Conservation (phyloP, 2,888 invertebrate genomes). For the Drosophila vallismaia region DNA sequence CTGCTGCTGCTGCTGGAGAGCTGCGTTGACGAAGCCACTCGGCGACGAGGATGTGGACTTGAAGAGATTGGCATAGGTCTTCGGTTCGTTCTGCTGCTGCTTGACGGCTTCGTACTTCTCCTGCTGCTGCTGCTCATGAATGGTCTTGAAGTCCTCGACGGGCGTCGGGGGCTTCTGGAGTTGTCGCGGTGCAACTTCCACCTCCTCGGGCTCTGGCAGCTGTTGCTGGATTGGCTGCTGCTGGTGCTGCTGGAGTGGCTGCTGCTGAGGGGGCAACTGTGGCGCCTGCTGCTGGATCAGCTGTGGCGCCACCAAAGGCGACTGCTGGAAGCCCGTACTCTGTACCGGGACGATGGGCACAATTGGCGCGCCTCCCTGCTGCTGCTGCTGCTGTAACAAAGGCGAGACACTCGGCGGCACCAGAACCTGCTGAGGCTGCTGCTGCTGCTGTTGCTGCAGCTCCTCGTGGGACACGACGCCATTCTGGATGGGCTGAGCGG, state of each 20-base stretch:
- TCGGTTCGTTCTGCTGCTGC: slow-evolving; percentile 87
- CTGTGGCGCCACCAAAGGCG: slow-evolving; percentile 64
- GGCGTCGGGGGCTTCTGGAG: slow-evolving; percentile 67
- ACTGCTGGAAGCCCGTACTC: slow-evolving; percentile 73
- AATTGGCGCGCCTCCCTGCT: slow-evolving; percentile 51
- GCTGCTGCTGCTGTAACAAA: slow-evolving; percentile 81
- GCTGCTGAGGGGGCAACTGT: slow-evolving; percentile 40
- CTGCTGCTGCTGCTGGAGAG: slow-evolving; percentile 82
- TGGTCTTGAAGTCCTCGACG: slow-evolving; percentile 80
- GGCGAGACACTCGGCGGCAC: slow-evolving; percentile 83
- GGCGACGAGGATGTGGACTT: slow-evolving; percentile 85
- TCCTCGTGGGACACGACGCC: slow-evolving; percentile 84
- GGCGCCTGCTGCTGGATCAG: slow-evolving; percentile 44
- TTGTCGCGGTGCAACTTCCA: slow-evolving; percentile 50
- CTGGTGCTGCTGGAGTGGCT: slow-evolving; percentile 48
- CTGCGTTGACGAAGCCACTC: slow-evolving; percentile 82
- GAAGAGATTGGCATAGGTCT: slow-evolving; percentile 94
- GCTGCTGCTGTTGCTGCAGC: slow-evolving; percentile 80
- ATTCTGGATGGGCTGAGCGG: slow-evolving; percentile 78
- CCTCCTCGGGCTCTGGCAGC: slow-evolving; percentile 33
- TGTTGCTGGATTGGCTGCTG: slow-evolving; percentile 55
- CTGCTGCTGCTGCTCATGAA: slow-evolving; percentile 81
- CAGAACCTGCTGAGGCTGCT: slow-evolving; percentile 82
- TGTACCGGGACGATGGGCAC: slow-evolving; percentile 68
- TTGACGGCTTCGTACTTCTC: slow-evolving; percentile 83